These are phyloP conservation scores for Sympetrum striolatum DNA, from an alignment of 2,888 invertebrate species.

Conservation along the genomic window DNA sequence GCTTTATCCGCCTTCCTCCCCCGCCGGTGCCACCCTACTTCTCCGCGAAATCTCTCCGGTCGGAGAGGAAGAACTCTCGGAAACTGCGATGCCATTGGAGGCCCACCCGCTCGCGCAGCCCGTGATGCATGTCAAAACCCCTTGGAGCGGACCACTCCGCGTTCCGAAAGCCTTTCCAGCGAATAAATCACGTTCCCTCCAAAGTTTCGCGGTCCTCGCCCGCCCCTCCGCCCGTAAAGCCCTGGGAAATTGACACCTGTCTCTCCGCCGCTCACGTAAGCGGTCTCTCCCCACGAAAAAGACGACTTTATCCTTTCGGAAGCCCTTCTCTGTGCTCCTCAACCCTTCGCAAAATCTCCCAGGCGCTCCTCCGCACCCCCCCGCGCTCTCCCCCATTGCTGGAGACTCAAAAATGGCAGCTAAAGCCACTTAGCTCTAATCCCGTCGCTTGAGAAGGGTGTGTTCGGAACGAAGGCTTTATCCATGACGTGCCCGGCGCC, in stretches of 20 bases:
- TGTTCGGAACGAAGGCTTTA: background rate
- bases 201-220: conserved; percentile 19
- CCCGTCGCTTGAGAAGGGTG: conserved; percentile 5
- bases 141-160: conserved; percentile 29
- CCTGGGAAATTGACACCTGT: conserved; percentile 41
- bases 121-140: conserved; percentile 38
- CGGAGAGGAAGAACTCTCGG: background rate
- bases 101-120: background rate
- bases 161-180: conserved; percentile 16
- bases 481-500: background rate
- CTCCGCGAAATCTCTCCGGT: background rate
- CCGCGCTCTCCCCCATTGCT: background rate
- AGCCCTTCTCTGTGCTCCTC: conserved; percentile 14
- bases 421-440: conserved; percentile 37
- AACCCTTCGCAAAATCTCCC: background rate
- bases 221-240: background rate
- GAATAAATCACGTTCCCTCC: conserved; percentile 37
- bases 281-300: conserved; percentile 2
- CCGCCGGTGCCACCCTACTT: background rate
- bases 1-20: background rate
- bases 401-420: conserved; percentile 37
- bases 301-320: conserved; percentile 30
- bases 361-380: background rate
- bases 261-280: conserved; percentile 30
- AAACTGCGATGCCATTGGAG: conserved; percentile 23